Percentiles rank a stretch among this genome's conserved stretches.
Evolutionary conservation across 2,888 invertebrate species (phyloP).

Genomic region (Hesperia comma): DNA sequence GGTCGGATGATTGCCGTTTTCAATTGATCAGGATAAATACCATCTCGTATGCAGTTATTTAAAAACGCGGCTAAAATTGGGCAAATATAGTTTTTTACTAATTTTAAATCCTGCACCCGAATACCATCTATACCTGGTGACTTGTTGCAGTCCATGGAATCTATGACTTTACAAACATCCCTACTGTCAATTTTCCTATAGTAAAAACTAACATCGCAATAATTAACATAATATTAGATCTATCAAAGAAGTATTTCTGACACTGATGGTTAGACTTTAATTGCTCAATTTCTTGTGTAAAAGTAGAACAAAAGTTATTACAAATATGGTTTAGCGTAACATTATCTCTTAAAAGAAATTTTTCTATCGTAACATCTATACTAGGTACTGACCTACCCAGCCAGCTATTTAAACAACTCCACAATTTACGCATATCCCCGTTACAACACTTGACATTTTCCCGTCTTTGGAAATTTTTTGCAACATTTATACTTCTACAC

Average conservation of each 20-base stretch:
- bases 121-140: slow-evolving; percentile 35
- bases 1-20: slow-evolving; percentile 36
- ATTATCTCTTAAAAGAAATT: neutral
- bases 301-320: slow-evolving; percentile 9
- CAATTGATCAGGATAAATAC: slow-evolving; percentile 24
- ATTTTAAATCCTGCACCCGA: slow-evolving; percentile 32
- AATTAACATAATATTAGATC: slow-evolving; percentile 2
- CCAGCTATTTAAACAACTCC: neutral
- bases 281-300: slow-evolving; percentile 16
- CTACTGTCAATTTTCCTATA: neutral
- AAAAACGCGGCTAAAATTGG: slow-evolving; percentile 28
- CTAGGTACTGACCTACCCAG: neutral
- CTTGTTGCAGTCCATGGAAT: slow-evolving; percentile 28
- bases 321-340: neutral
- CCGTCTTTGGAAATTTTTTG: neutral
- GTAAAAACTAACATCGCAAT: neutral
- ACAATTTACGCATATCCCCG: neutral
- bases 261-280: slow-evolving; percentile 15
- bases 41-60: slow-evolving; percentile 14
- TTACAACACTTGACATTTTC: neutral
- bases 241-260: slow-evolving; percentile 13
- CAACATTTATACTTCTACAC: neutral
- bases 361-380: neutral
- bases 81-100: slow-evolving; percentile 23
- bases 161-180: slow-evolving; percentile 17